A percentile compares a stretch with the other conserved stretches of the same genome.
Conservation (phyloP, 2,888 invertebrate species). For the Ceriagrion tenellum region DNA sequence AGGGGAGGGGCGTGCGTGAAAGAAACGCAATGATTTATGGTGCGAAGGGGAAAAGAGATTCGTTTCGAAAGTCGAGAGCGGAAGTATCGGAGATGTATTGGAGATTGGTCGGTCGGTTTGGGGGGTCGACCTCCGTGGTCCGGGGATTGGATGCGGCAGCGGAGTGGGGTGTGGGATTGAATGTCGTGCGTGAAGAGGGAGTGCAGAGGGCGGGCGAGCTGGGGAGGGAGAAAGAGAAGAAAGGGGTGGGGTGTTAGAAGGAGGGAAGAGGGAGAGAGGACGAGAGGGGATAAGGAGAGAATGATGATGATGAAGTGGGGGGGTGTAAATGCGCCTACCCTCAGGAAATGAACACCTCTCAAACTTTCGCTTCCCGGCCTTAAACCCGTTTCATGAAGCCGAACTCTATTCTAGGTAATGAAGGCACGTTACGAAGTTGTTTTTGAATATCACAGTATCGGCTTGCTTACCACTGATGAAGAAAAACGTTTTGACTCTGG, state of each 20-base stretch:
- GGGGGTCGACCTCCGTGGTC: not conserved
- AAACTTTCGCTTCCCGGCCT: no score
- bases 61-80: not conserved
- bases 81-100: constrained; percentile 16
- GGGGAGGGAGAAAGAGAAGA: not conserved
- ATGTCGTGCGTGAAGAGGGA: no score
- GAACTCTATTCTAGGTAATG: no score
- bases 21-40: constrained; percentile 29
- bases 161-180: not conserved
- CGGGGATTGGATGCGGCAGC: not conserved
- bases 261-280: not conserved
- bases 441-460: no score
- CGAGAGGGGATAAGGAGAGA: not conserved
- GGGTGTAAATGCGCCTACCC: no score
- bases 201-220: not conserved
- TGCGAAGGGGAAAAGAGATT: not conserved
- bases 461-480: no score
- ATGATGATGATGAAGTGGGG: not conserved
- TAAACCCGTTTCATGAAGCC: no score
- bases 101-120: not conserved
- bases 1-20: not conserved
- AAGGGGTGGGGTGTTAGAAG: not conserved
- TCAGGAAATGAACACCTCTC: no score
- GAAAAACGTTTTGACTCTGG: no score
- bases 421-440: no score